A percentile compares a stretch with the other conserved stretches of the same genome.
Evolutionary conservation across 2,113 vertebrate genomes (phyloP).

Genomic region (Chlorocebus sabaeus): DNA sequence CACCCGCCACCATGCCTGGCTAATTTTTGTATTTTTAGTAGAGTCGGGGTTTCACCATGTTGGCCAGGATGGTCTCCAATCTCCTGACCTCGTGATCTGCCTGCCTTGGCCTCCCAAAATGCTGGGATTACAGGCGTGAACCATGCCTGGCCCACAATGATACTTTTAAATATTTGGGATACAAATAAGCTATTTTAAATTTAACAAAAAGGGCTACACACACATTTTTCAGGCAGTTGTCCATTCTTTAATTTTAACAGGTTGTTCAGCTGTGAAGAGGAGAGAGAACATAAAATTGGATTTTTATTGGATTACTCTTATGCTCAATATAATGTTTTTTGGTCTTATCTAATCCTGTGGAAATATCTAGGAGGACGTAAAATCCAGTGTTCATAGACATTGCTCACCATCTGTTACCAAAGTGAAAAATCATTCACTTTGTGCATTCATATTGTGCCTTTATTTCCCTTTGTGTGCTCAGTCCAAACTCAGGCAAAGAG

Average conservation of each 20-base stretch:
- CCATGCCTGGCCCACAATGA: background rate
- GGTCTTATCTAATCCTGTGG: background rate
- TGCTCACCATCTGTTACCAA: slow-evolving; percentile 39
- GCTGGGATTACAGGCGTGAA: no score
- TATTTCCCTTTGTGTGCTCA: background rate
- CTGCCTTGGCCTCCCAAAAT: no score
- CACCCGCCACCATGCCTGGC: no score
- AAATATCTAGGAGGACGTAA: slow-evolving; percentile 13
- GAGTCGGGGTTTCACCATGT: no score
- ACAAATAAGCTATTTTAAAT: background rate
- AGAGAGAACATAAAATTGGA: slow-evolving; percentile 24
- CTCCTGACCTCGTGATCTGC: no score
- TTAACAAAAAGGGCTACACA: background rate
- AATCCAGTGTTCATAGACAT: background rate
- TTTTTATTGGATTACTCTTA: slow-evolving; percentile 13
- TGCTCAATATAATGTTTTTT: background rate
- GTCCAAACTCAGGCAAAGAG: background rate
- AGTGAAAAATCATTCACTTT: background rate
- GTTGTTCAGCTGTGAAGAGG: background rate
- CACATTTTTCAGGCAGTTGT: background rate
- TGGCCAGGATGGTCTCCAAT: no score
- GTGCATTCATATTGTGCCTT: background rate
- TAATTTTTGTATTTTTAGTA: no score
- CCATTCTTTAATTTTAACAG: background rate
- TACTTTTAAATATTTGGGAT: background rate